phyloP scores from a whole-genome alignment of 2,113 vertebrate species.

The Heterotis niloticus region DNA sequence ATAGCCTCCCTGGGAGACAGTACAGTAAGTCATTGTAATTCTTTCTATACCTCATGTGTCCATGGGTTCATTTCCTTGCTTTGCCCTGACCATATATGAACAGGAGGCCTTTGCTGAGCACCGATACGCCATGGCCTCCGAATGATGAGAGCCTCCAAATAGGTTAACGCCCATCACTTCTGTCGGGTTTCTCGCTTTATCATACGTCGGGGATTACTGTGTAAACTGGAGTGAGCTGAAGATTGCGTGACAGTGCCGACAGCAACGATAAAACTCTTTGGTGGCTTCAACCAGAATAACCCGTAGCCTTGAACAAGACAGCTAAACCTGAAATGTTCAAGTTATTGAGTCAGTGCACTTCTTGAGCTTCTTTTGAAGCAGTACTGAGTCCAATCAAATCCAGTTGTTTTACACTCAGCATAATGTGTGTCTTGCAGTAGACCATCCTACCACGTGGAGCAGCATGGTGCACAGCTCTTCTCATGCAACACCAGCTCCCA shows the following conservation, averaged over 20 bases:
- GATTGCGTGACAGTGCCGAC: conserved; percentile 8
- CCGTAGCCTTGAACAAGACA: no score
- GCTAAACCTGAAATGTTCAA: not conserved
- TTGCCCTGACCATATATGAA: not conserved
- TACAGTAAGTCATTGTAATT: no score
- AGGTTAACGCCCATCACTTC: not conserved
- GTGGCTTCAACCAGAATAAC: not conserved
- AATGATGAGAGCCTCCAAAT: not conserved
- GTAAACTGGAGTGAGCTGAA: conserved; percentile 10
- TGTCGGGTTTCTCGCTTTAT: not conserved
- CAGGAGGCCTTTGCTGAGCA: not conserved
- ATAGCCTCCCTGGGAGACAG: not conserved
- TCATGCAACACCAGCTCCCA: not conserved
- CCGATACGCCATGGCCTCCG: not conserved
- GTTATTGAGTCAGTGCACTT: not conserved
- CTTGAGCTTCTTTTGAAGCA: not conserved
- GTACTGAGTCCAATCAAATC: not conserved
- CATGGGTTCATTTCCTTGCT: not conserved
- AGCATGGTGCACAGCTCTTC: not conserved
- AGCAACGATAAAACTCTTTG: not conserved
- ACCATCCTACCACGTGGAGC: not conserved
- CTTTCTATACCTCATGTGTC: no score
- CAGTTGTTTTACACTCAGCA: not conserved
- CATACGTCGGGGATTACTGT: not conserved
- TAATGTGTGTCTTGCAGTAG: not conserved